phyloP scores from a whole-genome alignment of 2,888 invertebrate genomes.

The Eilema griseolum region DNA sequence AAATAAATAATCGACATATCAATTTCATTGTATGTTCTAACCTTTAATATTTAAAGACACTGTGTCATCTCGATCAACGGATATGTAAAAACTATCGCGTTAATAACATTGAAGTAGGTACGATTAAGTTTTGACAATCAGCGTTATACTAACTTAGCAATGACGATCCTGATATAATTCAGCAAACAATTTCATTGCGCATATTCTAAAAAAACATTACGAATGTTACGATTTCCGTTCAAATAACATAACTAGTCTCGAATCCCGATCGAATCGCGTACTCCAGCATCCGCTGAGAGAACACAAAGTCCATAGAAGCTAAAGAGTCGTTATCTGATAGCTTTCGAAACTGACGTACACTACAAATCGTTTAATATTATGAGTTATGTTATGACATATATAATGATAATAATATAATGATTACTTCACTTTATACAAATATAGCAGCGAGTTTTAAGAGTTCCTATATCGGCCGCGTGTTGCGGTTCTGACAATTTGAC shows the following conservation, averaged over 20 bases:
- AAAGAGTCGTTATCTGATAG: conserved; percentile 79
- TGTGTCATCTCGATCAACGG: conserved; percentile 63
- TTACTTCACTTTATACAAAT: conserved; percentile 89
- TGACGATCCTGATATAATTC: conserved; percentile 30
- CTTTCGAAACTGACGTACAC: conserved; percentile 85
- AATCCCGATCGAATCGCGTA: conserved; percentile 40
- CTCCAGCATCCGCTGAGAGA: conserved; percentile 30
- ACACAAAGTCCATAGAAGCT: conserved; percentile 34
- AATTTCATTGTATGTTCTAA: conserved; percentile 82
- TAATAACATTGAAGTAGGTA: conserved; percentile 58
- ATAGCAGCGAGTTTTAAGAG: conserved; percentile 93
- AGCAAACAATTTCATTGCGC: conserved; percentile 35
- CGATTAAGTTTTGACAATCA: conserved; percentile 45
- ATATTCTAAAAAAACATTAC: conserved; percentile 36
- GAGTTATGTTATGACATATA: conserved; percentile 84
- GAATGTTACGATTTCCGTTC: conserved; percentile 24
- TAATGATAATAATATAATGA: conserved; percentile 84
- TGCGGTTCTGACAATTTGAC: conserved; percentile 85
- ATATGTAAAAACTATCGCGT: conserved; percentile 57
- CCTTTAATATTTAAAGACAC: conserved; percentile 74
- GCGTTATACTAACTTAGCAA: conserved; percentile 37
- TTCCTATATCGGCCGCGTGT: conserved; percentile 89
- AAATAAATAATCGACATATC: conserved; percentile 84
- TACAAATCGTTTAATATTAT: conserved; percentile 83
- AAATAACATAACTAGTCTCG: conserved; percentile 35